These are phyloP conservation scores for Pogonophryne albipinna DNA, from an alignment of 2,797 vertebrate genomes.

Conservation along the genomic window DNA sequence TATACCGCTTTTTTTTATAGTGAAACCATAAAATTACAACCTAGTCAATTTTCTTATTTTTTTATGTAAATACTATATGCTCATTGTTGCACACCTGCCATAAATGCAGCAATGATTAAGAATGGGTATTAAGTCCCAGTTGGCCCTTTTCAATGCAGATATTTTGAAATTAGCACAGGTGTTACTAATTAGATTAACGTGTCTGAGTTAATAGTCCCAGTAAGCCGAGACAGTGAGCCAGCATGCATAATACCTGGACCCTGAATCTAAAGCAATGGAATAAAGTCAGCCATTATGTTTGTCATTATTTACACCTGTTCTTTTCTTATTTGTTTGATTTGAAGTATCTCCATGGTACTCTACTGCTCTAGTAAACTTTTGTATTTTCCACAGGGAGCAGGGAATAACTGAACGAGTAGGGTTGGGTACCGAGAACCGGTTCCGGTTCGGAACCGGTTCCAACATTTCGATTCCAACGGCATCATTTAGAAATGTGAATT, in stretches of 20 bases:
- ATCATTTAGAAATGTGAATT: too few species aligned
- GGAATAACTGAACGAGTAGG: too few species aligned
- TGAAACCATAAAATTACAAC: background rate
- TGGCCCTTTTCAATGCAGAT: background rate
- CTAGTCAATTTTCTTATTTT: background rate
- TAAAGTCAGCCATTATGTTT: background rate
- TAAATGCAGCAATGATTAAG: background rate
- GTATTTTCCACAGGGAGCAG: slow-evolving; percentile 1
- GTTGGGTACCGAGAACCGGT: too few species aligned
- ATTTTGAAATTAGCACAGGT: background rate
- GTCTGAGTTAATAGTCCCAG: background rate
- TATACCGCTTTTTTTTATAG: background rate
- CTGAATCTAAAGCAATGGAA: background rate
- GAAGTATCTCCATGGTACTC: background rate
- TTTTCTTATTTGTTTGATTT: background rate
- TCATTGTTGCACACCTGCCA: background rate
- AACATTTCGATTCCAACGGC: too few species aligned
- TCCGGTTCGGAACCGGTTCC: too few species aligned
- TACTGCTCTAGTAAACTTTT: background rate
- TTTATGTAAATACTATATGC: background rate
- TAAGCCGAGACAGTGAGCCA: too few species aligned
- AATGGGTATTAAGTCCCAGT: background rate
- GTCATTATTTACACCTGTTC: background rate
- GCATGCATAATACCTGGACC: too few species aligned
- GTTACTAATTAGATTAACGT: background rate